A percentile compares a stretch with the other conserved stretches of the same genome.
These are phyloP conservation scores for Sthenelais limicola DNA, from an alignment of 2,888 invertebrate genomes.

Conservation along the genomic window DNA sequence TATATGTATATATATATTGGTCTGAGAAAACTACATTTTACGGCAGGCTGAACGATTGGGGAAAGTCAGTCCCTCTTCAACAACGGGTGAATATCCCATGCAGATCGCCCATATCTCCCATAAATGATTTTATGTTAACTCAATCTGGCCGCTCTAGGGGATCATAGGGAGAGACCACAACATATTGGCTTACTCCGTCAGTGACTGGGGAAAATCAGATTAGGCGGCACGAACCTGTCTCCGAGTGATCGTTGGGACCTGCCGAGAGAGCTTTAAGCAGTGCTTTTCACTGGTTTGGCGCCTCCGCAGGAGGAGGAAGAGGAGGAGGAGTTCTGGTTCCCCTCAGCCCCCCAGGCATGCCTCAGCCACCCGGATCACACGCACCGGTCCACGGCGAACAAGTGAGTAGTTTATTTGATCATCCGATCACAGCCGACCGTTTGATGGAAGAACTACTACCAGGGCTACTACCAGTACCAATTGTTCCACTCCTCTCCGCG, in stretches of 20 bases:
- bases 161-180: conserved; percentile 13
- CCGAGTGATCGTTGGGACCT: neutral
- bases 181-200: conserved; percentile 17
- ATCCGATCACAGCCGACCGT: conserved; percentile 1
- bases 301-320: neutral
- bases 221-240: too few relatives aligned
- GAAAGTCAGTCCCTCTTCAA: too few relatives aligned
- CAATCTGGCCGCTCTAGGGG: conserved; percentile 19
- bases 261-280: neutral
- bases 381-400: neutral
- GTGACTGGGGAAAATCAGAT: too few relatives aligned
- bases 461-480: too few relatives aligned
- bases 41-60: too few relatives aligned
- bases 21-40: too few relatives aligned
- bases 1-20: too few relatives aligned
- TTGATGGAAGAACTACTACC: too few relatives aligned
- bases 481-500: conserved; percentile 2
- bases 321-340: neutral
- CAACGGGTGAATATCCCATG: too few relatives aligned
- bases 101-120: too few relatives aligned
- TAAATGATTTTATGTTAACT: conserved; percentile 37
- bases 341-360: neutral
- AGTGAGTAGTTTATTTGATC: conserved; percentile 19
- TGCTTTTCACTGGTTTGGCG: neutral
- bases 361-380: neutral